These are phyloP conservation scores for Spea hammondii DNA, from an alignment of 2,797 vertebrate species.

Conservation along the genomic window DNA sequence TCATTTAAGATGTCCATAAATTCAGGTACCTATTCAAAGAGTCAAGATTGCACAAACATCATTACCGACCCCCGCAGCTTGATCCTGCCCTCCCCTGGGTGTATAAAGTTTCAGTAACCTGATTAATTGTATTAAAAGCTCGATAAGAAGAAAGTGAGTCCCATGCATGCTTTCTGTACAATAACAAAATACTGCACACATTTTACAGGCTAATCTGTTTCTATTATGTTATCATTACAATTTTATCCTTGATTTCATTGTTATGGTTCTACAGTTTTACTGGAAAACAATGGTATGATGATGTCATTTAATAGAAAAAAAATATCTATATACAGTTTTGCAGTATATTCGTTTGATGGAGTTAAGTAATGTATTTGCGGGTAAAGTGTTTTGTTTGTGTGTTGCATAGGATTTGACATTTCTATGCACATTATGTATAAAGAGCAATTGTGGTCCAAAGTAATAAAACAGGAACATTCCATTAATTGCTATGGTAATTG, in stretches of 20 bases:
- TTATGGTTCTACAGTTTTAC: constrained; percentile 26
- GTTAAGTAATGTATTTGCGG: no score
- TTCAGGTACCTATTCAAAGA: constrained; percentile 50
- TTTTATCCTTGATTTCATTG: constrained; percentile 30
- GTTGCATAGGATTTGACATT: no score
- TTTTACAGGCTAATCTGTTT: constrained; percentile 29
- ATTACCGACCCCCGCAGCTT: constrained; percentile 43
- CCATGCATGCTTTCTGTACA: no score
- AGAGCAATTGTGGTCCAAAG: no score
- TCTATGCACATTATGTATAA: no score
- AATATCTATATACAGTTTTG: no score
- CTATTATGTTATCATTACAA: constrained; percentile 26
- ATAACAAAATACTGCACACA: constrained; percentile 4
- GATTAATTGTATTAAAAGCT: constrained; percentile 41
- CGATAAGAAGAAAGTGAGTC: constrained; percentile 11
- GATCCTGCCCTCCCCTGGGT: constrained; percentile 41
- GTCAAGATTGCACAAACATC: constrained; percentile 51
- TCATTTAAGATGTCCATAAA: constrained; percentile 52
- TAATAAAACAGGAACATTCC: no score
- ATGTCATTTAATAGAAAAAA: no score
- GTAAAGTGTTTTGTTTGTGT: no score
- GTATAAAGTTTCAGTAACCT: constrained; percentile 32
- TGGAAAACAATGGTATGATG: no score
- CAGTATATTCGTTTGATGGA: no score
- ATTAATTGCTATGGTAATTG: no score